phyloP scores from a whole-genome alignment of 2,113 vertebrate genomes.

The Piaya cayana region DNA sequence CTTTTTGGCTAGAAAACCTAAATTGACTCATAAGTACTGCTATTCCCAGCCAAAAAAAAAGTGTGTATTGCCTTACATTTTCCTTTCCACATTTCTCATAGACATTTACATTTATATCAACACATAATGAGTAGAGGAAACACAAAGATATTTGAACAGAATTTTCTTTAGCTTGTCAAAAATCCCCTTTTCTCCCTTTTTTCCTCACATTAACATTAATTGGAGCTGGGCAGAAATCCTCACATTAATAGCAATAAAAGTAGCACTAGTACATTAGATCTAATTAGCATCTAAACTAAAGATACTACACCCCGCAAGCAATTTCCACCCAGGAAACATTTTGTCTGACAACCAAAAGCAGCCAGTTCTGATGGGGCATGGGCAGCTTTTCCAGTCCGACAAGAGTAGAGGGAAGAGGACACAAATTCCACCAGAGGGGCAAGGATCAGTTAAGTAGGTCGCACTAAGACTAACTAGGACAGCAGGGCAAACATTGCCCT shows the following conservation, averaged over 20 bases:
- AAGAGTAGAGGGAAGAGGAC: not conserved
- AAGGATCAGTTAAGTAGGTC: not conserved
- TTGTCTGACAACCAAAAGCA: not conserved
- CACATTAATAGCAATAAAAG: slow-evolving; percentile 19
- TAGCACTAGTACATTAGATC: not conserved
- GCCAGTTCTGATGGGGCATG: not conserved
- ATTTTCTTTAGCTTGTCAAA: slow-evolving; percentile 45
- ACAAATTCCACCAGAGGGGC: not conserved
- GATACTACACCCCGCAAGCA: not conserved
- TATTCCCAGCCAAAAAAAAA: slow-evolving; percentile 68
- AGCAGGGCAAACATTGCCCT: not conserved
- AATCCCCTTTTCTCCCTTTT: not conserved
- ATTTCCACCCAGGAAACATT: not conserved
- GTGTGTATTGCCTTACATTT: slow-evolving; percentile 64
- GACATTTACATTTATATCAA: slow-evolving; percentile 68
- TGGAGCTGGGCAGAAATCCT: slow-evolving; percentile 20
- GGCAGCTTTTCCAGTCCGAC: not conserved
- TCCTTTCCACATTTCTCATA: slow-evolving; percentile 42
- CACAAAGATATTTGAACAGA: slow-evolving; percentile 40
- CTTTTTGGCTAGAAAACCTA: slow-evolving; percentile 63
- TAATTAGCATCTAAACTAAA: slow-evolving; percentile 34
- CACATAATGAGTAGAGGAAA: slow-evolving; percentile 51
- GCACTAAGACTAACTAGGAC: not conserved
- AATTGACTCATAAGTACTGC: slow-evolving; percentile 57
- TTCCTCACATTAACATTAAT: slow-evolving; percentile 10